phyloP scores from a whole-genome alignment of 2,113 vertebrate species.

The Terrapene triunguis region DNA sequence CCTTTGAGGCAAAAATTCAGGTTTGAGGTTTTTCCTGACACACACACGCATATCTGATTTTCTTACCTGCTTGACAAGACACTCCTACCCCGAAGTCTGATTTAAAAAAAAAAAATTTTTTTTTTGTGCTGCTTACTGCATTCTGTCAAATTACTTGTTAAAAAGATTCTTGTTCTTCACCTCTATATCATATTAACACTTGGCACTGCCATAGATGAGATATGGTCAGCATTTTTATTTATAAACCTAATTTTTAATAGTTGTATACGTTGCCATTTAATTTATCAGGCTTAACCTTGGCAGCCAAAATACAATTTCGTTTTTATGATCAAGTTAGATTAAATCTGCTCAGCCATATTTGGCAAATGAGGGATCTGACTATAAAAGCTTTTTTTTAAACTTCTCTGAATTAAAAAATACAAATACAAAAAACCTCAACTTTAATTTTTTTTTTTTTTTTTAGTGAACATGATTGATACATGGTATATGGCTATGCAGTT shows the following conservation, averaged over 20 bases:
- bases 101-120: background rate
- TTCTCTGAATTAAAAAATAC: background rate
- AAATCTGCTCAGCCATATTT: background rate
- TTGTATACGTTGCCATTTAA: background rate
- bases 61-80: background rate
- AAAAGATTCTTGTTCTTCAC: background rate
- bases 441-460: background rate
- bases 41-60: background rate
- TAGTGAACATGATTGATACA: background rate
- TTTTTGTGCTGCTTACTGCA: background rate
- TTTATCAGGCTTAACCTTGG: background rate
- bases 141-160: background rate
- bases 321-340: background rate
- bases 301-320: background rate
- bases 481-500: background rate
- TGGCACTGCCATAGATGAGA: background rate
- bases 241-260: background rate
- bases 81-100: background rate
- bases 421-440: background rate
- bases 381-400: background rate
- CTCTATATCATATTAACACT: background rate
- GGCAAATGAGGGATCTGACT: background rate
- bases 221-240: background rate
- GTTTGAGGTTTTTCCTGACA: background rate
- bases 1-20: constrained; percentile 30